Evolutionary conservation across 2,888 invertebrate genomes (phyloP), one percentile per base, ranked within the genome.

Genomic region (Drosophila cracens): DNA sequence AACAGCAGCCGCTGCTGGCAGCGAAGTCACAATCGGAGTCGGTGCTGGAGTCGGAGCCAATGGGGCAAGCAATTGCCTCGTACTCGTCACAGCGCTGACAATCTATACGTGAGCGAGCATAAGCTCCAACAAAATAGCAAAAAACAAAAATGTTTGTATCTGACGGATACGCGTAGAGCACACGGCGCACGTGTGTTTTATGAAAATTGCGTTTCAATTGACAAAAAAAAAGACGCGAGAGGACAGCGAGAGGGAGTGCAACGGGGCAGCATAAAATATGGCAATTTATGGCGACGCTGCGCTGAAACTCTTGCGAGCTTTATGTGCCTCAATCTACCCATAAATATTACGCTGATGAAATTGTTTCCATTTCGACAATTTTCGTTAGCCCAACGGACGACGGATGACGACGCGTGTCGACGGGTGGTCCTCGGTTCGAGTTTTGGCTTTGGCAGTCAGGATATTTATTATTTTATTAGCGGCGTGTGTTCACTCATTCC

Each of bases 391-490:
- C 57, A 57, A 40, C 43, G 33, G 58, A 48, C 34, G 33, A 31
- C 59, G 66, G 64, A 64, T 64, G 54, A 36, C 36, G 48, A 52
- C 65, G 70, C 73, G 69, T 69, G 74, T 70, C 70, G 65, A 61
- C 78, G 78, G 74, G 78, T 36, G 48, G 75, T 78, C 59, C 63
- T 36, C 51, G 51, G 16, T 34, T 18, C 29, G 21, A 38, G 34
- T 29, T 64, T 27, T 25, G 67, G 67, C 67, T 66, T 66, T 67
- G 70, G 74, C 67, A 80, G 77, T 53, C 81, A 74, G 89, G 81
- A 89, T 90, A 89, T 87, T 87, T 87, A 89, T 90, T 90, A 87
- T 87, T 87, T 87, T 87, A 87, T 87, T 87, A 87, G 90, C 87
- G 85, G 80, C 89, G 82, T 89, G 85, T 89, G 87, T 76, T 83